These are phyloP conservation scores for Artibeus lituratus DNA, from an alignment of 2,797 vertebrate genomes.

Conservation along the genomic window DNA sequence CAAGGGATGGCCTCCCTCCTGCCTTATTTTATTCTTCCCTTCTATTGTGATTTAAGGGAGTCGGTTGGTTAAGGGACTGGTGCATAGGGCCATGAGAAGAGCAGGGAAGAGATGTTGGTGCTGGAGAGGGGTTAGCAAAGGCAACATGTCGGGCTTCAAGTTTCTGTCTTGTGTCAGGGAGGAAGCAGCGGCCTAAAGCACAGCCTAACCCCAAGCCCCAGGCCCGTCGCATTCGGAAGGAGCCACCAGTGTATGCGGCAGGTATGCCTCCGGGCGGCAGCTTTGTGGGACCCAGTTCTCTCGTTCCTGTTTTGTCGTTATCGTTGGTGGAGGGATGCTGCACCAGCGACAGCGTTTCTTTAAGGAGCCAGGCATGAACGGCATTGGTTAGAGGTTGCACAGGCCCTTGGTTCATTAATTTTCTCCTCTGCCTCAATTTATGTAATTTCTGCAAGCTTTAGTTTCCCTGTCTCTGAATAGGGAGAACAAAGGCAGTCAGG, in stretches of 20 bases:
- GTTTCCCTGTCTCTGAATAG: constrained; percentile 20
- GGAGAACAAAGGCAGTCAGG: background rate
- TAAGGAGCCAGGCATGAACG: background rate
- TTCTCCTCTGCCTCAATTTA: background rate
- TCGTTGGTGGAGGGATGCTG: background rate
- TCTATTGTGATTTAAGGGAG: background rate
- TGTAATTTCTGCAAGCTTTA: background rate
- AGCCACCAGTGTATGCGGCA: constrained; percentile 75
- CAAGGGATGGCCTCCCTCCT: background rate
- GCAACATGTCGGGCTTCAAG: constrained; percentile 11
- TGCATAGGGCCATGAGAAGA: background rate
- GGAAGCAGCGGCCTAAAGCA: constrained; percentile 72
- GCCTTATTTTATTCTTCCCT: background rate
- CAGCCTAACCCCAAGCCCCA: constrained; percentile 73
- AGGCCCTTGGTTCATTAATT: background rate
- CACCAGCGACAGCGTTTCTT: background rate
- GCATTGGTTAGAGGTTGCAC: background rate
- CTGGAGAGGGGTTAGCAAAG: background rate
- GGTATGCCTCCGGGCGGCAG: constrained; percentile 70
- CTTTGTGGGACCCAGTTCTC: background rate
- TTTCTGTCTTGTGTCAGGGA: constrained; percentile 75
- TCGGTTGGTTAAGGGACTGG: background rate
- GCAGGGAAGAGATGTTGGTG: background rate
- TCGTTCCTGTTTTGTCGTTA: background rate
- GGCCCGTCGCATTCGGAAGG: constrained; percentile 72